Evolutionary conservation across 2,888 invertebrate species (phyloP), one percentile per base, ranked within the genome.

Genomic region (Ormyrus nitidulus): DNA sequence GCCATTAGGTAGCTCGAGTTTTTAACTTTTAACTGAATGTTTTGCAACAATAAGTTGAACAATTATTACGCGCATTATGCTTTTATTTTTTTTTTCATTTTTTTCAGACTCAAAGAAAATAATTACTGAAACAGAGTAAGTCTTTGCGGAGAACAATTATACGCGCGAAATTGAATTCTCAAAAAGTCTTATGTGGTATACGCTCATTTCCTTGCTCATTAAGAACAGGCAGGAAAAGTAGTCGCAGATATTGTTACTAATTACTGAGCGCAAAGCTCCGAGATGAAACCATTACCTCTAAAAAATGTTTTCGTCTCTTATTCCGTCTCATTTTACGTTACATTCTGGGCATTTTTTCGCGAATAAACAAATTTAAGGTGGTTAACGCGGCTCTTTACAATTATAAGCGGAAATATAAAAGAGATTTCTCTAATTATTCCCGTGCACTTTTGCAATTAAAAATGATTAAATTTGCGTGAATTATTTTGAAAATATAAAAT

Each of bases 211-310:
- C 85, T 87, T 85, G 86, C 87, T 88, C 87, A 86, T 89, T 88
- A 85, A 84, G 84, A 85, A 83, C 81, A 79, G 80, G 34, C 82
- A 9, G 79, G 65, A 70, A 78, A 75, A 78, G 81, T 76, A 81
- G 79, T 79, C 76, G 84, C 84, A 79, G 85, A 86, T 86, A 88
- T 89, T 88, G 87, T 89, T 89, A 88, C 89, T 89, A 89, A 89
- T 89, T 88, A 88, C 87, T 86, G 85, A 87, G 73, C 46, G 70
- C 65, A 61, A 65, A 56, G 72, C 58, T 46, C 69, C 83, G 85
- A 87, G 87, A 87, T 85, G 85, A 85, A 83, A 66, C 77, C 81
- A 77, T 81, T 74, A 78, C 58, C 71, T 80, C 80, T 79, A 83
- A 84, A 85, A 85, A 83, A 85, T 85, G 85, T 83, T 81, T 82